Base-by-base conservation (phyloP, 2,797 vertebrate species). In the Apogon talboti region DNA sequence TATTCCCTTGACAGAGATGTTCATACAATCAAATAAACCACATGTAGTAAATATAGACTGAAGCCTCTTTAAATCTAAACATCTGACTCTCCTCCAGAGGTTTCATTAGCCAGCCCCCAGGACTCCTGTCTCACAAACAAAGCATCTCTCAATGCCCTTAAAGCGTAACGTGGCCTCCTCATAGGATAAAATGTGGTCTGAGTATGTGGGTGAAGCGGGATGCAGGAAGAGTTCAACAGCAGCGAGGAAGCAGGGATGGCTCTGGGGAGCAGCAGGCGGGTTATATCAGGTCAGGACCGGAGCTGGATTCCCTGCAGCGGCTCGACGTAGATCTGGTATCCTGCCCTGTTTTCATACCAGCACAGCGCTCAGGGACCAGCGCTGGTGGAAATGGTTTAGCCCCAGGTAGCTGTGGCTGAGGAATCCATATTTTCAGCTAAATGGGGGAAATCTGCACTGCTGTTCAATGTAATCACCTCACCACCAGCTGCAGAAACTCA, bases 341-440 rank as follows among this genome's bases (percentile, higher is more conserved):
- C 71, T 52, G 50, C 43, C 66, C 76, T 48, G 66, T 79, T 84
- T 84, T 71, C 45, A 71, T 65, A 70, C 78, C 68, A 64, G 65
- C 66, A 18, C 2, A 44, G 67, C 45, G 45, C 76, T 72, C 46
- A 0, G 66, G 71, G 76, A 78, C 35, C 6, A 7, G 65, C 33
- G 19, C 69, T 38, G 54, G 65, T 74, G 80, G 80, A 85, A 76
- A 51, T 43, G 67, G 57, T 80, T 79, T 57, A 64, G 84, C 89
- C 83, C 41, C 81, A 24, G 86, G 82, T 83, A 68, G 59, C 10
- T 4, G 35, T 48, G 69, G 57, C 74, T 11, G 66, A 73, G 54
- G 67, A 85, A 84, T 86, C 81, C 75, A 84, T 82, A 81, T 78
- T 78, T 85, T 35, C 47, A 46, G 72, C 66, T 76, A 70, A 81